phyloP scores from a whole-genome alignment of 2,113 vertebrate genomes.

The Nerophis lumbriciformis region DNA sequence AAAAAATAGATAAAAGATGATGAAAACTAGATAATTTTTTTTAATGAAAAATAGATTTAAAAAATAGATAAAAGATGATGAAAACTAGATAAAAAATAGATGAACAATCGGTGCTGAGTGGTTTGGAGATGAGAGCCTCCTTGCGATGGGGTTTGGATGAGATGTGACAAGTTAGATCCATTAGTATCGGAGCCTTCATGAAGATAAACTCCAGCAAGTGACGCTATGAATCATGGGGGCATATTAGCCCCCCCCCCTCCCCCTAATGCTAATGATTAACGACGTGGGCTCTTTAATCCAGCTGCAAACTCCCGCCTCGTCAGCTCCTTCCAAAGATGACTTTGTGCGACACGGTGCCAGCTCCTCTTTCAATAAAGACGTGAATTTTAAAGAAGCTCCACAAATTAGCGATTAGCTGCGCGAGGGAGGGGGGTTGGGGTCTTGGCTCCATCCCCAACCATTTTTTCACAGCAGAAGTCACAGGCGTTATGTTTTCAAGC shows the following conservation, averaged over 20 bases:
- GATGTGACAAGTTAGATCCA: slow-evolving; percentile 7
- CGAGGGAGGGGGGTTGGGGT: neutral
- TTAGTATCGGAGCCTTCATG: slow-evolving; percentile 11
- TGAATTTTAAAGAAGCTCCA: neutral
- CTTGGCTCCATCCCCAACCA: slow-evolving; percentile 39
- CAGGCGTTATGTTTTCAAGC: slow-evolving; percentile 60
- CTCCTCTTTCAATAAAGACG: slow-evolving; percentile 2
- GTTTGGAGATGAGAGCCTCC: neutral
- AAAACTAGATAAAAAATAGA: no score
- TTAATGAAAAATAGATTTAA: no score
- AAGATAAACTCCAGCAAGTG: slow-evolving; percentile 29
- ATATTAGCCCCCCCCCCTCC: slow-evolving; percentile 24
- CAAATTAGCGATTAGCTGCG: neutral
- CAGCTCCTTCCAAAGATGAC: neutral
- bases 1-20: no score
- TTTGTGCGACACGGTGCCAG: slow-evolving; percentile 4
- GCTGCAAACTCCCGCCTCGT: slow-evolving; percentile 2
- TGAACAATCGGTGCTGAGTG: no score
- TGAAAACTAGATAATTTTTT: no score
- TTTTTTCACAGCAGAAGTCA: slow-evolving; percentile 39
- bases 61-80: no score
- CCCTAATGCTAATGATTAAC: slow-evolving; percentile 38
- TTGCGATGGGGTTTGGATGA: slow-evolving; percentile 2
- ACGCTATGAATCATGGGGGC: slow-evolving; percentile 26
- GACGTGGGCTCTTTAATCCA: slow-evolving; percentile 21